Conservation (phyloP, 2,113 vertebrate species). For the Actinemys pallida region DNA sequence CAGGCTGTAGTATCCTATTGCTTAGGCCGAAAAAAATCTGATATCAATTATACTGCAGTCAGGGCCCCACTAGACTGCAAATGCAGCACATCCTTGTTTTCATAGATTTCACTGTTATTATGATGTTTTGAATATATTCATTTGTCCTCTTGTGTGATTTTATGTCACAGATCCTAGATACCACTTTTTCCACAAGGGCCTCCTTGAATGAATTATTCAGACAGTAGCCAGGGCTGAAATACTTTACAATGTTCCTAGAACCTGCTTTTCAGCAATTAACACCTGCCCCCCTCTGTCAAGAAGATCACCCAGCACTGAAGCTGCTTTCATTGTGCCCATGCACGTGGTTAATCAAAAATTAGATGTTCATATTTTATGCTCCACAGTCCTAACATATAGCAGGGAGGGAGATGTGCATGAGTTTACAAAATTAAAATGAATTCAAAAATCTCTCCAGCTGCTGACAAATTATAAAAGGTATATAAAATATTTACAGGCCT, state of each 20-base stretch:
- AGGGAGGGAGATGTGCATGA: not conserved
- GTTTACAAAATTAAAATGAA: not conserved
- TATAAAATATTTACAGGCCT: not conserved
- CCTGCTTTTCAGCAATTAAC: not conserved
- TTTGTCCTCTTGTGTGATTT: constrained; percentile 17
- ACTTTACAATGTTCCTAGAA: not conserved
- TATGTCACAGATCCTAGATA: not conserved
- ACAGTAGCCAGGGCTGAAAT: not conserved
- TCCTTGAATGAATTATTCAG: not conserved
- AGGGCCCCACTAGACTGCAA: constrained; percentile 2
- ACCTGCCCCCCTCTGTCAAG: not conserved
- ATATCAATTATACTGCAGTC: constrained; percentile 43
- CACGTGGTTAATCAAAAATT: not conserved
- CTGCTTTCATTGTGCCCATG: not conserved
- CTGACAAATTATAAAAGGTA: not conserved
- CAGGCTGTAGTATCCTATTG: constrained; percentile 11
- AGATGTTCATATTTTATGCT: not conserved
- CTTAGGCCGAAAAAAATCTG: constrained; percentile 28
- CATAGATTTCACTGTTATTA: not conserved
- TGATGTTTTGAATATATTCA: constrained; percentile 23
- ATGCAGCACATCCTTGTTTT: constrained; percentile 7
- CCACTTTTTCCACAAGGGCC: not conserved
- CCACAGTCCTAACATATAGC: not conserved
- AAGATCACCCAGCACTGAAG: not conserved
- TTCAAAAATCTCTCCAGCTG: not conserved